phyloP scores from a whole-genome alignment of 2,888 invertebrate species.

The Conus canariensis region DNA sequence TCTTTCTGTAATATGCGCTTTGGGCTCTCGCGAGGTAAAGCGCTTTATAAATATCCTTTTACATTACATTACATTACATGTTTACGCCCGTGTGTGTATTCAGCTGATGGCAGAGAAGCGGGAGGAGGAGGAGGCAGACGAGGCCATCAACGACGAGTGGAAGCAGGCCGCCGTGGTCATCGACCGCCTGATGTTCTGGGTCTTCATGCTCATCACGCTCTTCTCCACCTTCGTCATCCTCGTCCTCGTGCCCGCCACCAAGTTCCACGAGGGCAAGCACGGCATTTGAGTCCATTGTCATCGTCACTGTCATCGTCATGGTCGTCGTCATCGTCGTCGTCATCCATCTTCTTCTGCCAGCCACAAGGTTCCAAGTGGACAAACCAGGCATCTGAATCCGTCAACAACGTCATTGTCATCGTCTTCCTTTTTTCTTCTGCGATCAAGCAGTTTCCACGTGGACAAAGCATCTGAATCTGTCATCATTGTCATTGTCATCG shows the following conservation, averaged over 20 bases:
- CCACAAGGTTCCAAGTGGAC: slow-evolving; percentile 52
- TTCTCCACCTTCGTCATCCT: slow-evolving; percentile 68
- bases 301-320: slow-evolving; percentile 61
- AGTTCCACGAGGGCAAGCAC: slow-evolving; percentile 49
- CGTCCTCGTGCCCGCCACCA: slow-evolving; percentile 68
- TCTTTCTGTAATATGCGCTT: no score
- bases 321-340: slow-evolving; percentile 65
- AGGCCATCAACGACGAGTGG: slow-evolving; percentile 74
- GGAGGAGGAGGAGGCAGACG: slow-evolving; percentile 70
- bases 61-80: no score
- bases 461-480: slow-evolving; percentile 44
- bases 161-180: slow-evolving; percentile 74
- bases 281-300: slow-evolving; percentile 44
- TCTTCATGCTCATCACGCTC: slow-evolving; percentile 70
- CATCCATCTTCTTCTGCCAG: slow-evolving; percentile 56
- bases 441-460: no score
- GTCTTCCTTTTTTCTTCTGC: no score
- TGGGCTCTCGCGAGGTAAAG: no score
- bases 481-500: slow-evolving; percentile 57
- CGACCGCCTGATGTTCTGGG: slow-evolving; percentile 73
- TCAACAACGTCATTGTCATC: neutral
- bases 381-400: slow-evolving; percentile 46
- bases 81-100: neutral
- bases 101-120: slow-evolving; percentile 68
- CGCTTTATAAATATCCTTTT: no score